Evolutionary conservation across 1,140 invertebrate species (phyloP).

Genomic region (Neodiprion pinetum): DNA sequence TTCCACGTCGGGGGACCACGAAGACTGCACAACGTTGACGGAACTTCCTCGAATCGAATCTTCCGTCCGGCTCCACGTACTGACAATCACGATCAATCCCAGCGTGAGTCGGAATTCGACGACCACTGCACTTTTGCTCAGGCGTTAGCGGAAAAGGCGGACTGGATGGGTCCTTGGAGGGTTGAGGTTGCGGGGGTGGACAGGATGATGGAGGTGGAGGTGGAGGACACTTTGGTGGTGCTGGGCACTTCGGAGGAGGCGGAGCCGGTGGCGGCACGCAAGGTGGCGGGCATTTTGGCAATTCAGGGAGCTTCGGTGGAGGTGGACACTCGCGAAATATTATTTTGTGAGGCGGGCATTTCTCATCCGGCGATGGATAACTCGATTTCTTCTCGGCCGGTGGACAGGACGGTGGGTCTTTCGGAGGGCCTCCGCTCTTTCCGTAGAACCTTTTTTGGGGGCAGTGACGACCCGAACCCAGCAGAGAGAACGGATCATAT

Average conservation of each 20-base stretch:
- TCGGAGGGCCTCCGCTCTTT: not conserved
- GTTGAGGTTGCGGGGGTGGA: constrained; percentile 19
- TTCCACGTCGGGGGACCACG: not conserved
- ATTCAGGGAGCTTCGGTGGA: constrained; percentile 25
- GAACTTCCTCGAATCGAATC: not conserved
- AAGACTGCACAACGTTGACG: not conserved
- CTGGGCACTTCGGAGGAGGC: not conserved
- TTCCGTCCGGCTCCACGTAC: not conserved
- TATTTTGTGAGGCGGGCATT: constrained; percentile 22
- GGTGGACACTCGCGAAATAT: constrained; percentile 32
- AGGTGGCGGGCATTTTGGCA: constrained; percentile 24
- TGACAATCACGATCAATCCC: not conserved
- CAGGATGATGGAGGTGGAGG: constrained; percentile 17
- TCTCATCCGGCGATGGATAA: no score
- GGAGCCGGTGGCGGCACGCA: constrained; percentile 19
- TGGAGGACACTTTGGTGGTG: constrained; percentile 4
- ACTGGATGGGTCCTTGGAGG: constrained; percentile 17
- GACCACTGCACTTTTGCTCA: not conserved
- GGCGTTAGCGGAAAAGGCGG: constrained; percentile 20
- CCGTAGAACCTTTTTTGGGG: not conserved
- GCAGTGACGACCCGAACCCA: not conserved
- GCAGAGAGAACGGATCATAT: constrained; percentile 32
- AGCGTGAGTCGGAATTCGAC: not conserved
- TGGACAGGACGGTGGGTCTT: constrained; percentile 21
- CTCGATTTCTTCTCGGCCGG: not conserved